Evolutionary conservation across 2,797 vertebrate species (phyloP).

Genomic region (Odontamblyopus lacepedii): DNA sequence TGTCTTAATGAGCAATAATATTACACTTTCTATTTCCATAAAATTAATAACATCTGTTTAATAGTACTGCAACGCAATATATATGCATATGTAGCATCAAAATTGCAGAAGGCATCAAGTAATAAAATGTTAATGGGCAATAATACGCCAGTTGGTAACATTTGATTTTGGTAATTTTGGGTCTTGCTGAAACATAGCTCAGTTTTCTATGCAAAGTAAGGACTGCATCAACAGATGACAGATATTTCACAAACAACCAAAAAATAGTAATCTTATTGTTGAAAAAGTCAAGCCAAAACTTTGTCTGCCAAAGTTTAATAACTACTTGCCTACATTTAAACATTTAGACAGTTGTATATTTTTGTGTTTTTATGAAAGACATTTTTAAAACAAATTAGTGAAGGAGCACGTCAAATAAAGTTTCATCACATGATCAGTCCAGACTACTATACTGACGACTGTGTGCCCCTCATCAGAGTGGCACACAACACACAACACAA

Average conservation of each 20-base stretch:
- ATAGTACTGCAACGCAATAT: neutral
- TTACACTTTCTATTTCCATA: neutral
- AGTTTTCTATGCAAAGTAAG: neutral
- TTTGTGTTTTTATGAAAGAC: neutral
- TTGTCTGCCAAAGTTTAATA: neutral
- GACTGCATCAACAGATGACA: neutral
- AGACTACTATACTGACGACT: conserved; percentile 2
- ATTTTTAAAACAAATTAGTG: neutral
- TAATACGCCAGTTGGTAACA: neutral
- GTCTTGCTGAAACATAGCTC: neutral
- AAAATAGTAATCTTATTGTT: neutral
- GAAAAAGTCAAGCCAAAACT: neutral
- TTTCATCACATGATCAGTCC: neutral
- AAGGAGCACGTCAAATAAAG: neutral
- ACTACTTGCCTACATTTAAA: neutral
- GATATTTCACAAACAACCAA: neutral
- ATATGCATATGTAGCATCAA: neutral
- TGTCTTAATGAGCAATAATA: conserved; percentile 8
- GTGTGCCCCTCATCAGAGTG: conserved; percentile 4
- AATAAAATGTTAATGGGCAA: neutral
- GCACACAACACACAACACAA: conserved; percentile 7
- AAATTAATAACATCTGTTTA: conserved; percentile 5
- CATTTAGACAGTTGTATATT: neutral
- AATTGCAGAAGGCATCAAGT: neutral
- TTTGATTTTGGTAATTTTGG: neutral